These are phyloP conservation scores for Brachionus asplanchnoidis DNA, from an alignment of 1,140 invertebrate species.

Conservation along the genomic window DNA sequence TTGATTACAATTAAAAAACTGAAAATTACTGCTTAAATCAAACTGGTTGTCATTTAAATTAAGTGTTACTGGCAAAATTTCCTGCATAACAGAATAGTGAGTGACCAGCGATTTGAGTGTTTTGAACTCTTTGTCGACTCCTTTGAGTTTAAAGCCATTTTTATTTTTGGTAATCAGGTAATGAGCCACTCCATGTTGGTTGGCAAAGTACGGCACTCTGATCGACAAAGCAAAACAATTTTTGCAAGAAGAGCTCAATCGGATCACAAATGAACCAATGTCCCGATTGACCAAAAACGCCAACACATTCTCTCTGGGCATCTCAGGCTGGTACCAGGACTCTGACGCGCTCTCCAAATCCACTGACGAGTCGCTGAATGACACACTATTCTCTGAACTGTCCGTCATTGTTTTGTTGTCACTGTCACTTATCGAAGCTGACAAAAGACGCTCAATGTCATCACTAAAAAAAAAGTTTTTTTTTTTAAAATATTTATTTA, in stretches of 20 bases:
- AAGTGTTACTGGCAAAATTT: conserved; percentile 21
- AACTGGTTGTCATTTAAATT: not conserved
- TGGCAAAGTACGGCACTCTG: conserved; percentile 35
- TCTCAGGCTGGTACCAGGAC: not conserved
- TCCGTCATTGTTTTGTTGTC: conserved; percentile 8
- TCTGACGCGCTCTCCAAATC: not conserved
- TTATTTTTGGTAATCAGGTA: not conserved
- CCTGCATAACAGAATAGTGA: conserved; percentile 38
- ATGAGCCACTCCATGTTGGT: conserved; percentile 30
- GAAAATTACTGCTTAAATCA: not conserved
- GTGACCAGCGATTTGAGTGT: conserved; percentile 20
- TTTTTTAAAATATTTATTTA: not conserved
- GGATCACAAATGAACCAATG: conserved; percentile 27
- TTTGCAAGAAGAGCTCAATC: conserved; percentile 1
- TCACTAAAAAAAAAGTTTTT: not conserved
- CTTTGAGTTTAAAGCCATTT: conserved; percentile 25
- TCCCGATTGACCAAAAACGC: not conserved
- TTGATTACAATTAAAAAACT: not conserved
- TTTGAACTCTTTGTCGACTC: conserved; percentile 30
- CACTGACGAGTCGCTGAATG: not conserved
- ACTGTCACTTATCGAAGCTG: not conserved
- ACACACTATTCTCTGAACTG: not conserved
- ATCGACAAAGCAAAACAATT: conserved; percentile 29
- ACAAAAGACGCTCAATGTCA: not conserved
- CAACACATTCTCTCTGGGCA: conserved; percentile 17